Percentiles rank a stretch among this genome's conserved stretches.
These are phyloP conservation scores for Amia ocellicauda DNA, from an alignment of 2,113 vertebrate species.

Conservation along the genomic window DNA sequence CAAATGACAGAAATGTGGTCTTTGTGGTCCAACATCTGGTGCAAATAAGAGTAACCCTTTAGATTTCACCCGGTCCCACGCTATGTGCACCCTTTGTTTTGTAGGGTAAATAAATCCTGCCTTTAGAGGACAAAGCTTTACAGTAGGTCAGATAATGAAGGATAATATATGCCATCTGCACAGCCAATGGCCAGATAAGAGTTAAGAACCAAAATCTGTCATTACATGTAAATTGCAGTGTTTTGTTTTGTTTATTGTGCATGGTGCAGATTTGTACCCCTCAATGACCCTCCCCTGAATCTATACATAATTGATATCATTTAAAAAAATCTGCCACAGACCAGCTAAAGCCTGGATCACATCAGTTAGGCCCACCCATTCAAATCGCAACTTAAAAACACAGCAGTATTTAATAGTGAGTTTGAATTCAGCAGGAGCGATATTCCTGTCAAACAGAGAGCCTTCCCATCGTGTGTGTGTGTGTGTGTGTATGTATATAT, in stretches of 20 bases:
- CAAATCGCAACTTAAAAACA: no score
- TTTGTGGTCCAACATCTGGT: background rate
- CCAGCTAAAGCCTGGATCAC: no score
- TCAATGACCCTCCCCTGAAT: background rate
- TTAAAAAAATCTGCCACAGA: no score
- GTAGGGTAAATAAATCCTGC: background rate
- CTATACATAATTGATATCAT: slow-evolving; percentile 20
- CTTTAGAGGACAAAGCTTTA: background rate
- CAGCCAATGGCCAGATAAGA: no score
- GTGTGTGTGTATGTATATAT: no score
- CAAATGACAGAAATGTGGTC: slow-evolving; percentile 54
- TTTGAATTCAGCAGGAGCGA: no score
- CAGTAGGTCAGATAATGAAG: background rate
- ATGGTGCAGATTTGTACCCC: no score
- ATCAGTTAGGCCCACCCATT: no score
- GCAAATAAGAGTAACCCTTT: background rate
- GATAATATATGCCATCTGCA: background rate
- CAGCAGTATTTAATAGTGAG: no score
- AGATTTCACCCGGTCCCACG: background rate
- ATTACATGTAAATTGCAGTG: background rate
- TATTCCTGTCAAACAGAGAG: no score
- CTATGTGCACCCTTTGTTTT: background rate
- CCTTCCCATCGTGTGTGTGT: no score
- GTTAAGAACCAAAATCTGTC: background rate
- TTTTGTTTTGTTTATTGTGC: background rate